Evolutionary conservation across 2,113 vertebrate species (phyloP).

Genomic region (Caranx ignobilis): DNA sequence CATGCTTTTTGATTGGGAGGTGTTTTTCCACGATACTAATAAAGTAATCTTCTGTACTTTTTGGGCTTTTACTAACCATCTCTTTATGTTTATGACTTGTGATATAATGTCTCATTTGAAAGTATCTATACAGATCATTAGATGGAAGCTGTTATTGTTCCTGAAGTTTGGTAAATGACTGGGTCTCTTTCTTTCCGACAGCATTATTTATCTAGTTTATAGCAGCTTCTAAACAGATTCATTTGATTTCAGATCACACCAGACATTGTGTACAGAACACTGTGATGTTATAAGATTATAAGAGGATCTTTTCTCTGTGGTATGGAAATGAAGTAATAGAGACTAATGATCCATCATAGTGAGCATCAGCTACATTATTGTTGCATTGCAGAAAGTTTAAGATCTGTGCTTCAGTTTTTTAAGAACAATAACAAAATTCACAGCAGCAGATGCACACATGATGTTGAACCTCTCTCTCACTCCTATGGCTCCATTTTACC

Average conservation of each 20-base stretch:
- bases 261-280: neutral
- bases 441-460: neutral
- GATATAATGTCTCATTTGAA: too few relatives aligned
- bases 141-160: too few relatives aligned
- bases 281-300: neutral
- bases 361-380: constrained; percentile 7
- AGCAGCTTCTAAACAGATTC: neutral
- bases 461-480: neutral
- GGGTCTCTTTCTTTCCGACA: neutral
- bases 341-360: constrained; percentile 12
- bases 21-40: too few relatives aligned
- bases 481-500: neutral
- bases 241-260: neutral
- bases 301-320: too few relatives aligned
- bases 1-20: too few relatives aligned
- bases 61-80: too few relatives aligned
- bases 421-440: neutral
- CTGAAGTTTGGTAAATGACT: too few relatives aligned
- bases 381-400: constrained; percentile 30
- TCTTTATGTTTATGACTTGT: too few relatives aligned
- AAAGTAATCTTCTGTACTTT: too few relatives aligned
- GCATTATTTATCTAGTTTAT: neutral
- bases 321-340: neutral
- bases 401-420: constrained; percentile 1
- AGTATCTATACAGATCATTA: too few relatives aligned